These are phyloP conservation scores for Drymonia ruficornis DNA, from an alignment of 2,888 invertebrate genomes.

Conservation along the genomic window DNA sequence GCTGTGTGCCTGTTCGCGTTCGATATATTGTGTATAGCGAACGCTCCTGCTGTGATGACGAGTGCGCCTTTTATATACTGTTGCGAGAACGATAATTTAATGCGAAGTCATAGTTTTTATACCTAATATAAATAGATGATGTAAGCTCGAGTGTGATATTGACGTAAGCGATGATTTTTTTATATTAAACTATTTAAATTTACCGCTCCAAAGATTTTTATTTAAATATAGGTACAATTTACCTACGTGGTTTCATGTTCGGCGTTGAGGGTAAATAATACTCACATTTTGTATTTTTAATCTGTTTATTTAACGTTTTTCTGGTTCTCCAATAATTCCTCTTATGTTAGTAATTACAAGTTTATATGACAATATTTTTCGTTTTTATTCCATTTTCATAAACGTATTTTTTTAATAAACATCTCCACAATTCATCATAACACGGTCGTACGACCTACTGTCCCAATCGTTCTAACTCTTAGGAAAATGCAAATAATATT, in stretches of 20 bases:
- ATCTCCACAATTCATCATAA: constrained; percentile 82
- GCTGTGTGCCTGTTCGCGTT: constrained; percentile 69
- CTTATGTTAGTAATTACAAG: constrained; percentile 84
- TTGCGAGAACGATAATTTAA: constrained; percentile 80
- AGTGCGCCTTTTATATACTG: constrained; percentile 73
- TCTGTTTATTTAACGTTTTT: constrained; percentile 84
- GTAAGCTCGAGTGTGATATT: constrained; percentile 84
- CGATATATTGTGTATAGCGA: constrained; percentile 77
- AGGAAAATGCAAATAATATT: constrained; percentile 84
- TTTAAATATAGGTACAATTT: constrained; percentile 19
- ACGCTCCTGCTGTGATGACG: constrained; percentile 72
- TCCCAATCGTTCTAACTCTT: constrained; percentile 83
- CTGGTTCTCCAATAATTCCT: constrained; percentile 83
- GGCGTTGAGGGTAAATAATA: constrained; percentile 54
- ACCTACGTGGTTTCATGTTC: neutral
- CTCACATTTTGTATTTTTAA: constrained; percentile 74
- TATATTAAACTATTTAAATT: constrained; percentile 80
- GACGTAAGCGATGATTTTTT: constrained; percentile 80
- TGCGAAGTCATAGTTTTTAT: constrained; percentile 84
- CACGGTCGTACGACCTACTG: constrained; percentile 83
- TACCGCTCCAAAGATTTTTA: constrained; percentile 33
- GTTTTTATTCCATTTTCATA: constrained; percentile 83
- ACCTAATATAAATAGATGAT: constrained; percentile 84
- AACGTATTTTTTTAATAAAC: constrained; percentile 84
- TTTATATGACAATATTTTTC: constrained; percentile 84